Evolutionary conservation across 2,888 invertebrate genomes (phyloP).

Genomic region (Ypsolopha sequella): DNA sequence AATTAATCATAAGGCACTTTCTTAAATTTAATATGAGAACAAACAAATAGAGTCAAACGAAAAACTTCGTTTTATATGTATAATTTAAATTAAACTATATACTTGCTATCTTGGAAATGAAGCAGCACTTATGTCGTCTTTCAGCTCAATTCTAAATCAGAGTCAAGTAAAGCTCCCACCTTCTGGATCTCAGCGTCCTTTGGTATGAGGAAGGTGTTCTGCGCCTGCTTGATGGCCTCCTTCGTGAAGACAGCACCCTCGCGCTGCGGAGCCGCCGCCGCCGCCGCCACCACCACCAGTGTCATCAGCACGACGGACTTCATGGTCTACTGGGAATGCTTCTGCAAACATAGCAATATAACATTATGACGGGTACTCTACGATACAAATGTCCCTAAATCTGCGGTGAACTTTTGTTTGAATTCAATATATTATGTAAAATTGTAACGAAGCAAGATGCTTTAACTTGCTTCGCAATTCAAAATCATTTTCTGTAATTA

Average conservation of each 20-base stretch:
- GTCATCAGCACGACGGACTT: slow-evolving; percentile 47
- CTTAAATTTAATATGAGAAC: no score
- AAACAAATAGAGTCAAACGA: no score
- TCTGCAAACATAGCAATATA: not conserved
- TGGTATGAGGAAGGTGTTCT: slow-evolving; percentile 86
- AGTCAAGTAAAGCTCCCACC: slow-evolving; percentile 34
- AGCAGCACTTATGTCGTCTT: no score
- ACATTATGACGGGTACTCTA: not conserved
- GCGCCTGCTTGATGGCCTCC: slow-evolving; percentile 89
- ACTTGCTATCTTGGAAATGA: no score
- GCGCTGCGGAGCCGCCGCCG: slow-evolving; percentile 75
- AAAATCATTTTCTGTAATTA: not conserved
- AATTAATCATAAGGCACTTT: no score
- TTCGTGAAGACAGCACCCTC: slow-evolving; percentile 88
- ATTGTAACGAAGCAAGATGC: not conserved
- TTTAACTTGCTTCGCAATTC: not conserved
- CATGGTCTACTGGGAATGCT: slow-evolving; percentile 29
- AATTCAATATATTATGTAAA: no score
- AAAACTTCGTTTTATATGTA: no score
- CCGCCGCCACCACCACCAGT: slow-evolving; percentile 58
- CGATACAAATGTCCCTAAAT: no score
- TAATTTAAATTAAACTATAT: no score
- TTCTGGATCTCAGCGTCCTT: slow-evolving; percentile 90
- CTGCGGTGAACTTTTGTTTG: no score
- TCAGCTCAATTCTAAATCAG: no score